Percentiles rank a stretch among this genome's conserved stretches.
These are phyloP conservation scores for Solen grandis DNA, from an alignment of 1,140 invertebrate genomes.

Conservation along the genomic window DNA sequence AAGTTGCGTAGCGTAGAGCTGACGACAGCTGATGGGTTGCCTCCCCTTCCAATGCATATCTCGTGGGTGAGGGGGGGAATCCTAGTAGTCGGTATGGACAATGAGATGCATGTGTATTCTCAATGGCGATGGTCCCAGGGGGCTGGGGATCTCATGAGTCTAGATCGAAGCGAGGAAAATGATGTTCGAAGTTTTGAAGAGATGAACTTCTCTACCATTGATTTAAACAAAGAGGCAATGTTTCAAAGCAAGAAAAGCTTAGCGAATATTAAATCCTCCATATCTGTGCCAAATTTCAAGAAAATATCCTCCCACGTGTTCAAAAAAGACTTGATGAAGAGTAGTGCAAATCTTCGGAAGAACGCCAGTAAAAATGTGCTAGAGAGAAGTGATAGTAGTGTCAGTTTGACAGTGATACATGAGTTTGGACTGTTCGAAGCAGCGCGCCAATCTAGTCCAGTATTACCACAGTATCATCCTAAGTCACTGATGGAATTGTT, in stretches of 20 bases:
- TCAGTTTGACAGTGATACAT: slow-evolving; percentile 73
- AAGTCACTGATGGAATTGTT: slow-evolving; percentile 99
- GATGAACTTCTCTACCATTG: slow-evolving; percentile 33
- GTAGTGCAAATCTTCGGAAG: slow-evolving; percentile 60
- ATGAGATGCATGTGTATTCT: slow-evolving; percentile 99
- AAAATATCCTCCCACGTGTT: slow-evolving; percentile 31
- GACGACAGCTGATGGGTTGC: slow-evolving; percentile 96
- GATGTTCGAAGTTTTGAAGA: slow-evolving; percentile 44
- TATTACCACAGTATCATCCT: slow-evolving; percentile 99
- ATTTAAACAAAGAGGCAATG: slow-evolving; percentile 40
- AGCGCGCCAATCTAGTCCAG: slow-evolving; percentile 95
- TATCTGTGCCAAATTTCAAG: slow-evolving; percentile 73
- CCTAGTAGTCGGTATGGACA: slow-evolving; percentile 99
- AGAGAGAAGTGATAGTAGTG: slow-evolving; percentile 71
- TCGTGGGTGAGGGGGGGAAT: slow-evolving; percentile 99
- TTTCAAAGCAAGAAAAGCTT: slow-evolving; percentile 42
- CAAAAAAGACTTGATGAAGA: slow-evolving; percentile 58
- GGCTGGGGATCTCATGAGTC: slow-evolving; percentile 21
- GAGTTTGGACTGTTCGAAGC: slow-evolving; percentile 98
- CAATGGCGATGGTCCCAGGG: slow-evolving; percentile 87
- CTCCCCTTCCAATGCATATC: slow-evolving; percentile 98
- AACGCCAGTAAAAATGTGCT: slow-evolving; percentile 57
- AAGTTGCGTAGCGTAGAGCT: slow-evolving; percentile 94
- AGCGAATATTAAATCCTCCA: slow-evolving; percentile 60
- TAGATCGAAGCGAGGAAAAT: slow-evolving; percentile 16